Percentiles rank a stretch among this genome's conserved stretches.
These are phyloP conservation scores for Holothuria leucospilota DNA, from an alignment of 53 echinoderm and acorn worm genomes.

Conservation along the genomic window DNA sequence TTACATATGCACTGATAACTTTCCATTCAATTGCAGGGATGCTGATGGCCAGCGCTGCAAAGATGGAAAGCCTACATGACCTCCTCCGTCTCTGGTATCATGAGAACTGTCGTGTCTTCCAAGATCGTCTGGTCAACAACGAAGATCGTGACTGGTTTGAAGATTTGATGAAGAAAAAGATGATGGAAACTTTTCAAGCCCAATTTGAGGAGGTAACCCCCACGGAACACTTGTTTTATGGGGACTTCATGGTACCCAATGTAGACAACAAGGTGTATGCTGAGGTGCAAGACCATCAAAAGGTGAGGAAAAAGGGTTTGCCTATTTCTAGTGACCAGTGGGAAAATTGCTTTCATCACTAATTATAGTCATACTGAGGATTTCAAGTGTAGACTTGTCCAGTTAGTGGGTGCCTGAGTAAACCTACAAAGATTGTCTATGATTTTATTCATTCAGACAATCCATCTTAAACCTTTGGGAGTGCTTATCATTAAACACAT, in stretches of 20 bases:
- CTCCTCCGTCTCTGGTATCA: slow-evolving; percentile 96
- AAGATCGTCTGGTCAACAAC: slow-evolving; percentile 93
- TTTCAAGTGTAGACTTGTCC: no score
- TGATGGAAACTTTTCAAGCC: slow-evolving; percentile 70
- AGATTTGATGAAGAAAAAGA: slow-evolving; percentile 70
- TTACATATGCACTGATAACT: no score
- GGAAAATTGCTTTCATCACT: no score
- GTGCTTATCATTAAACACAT: no score
- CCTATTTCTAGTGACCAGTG: no score
- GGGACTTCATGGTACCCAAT: slow-evolving; percentile 96
- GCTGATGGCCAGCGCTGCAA: slow-evolving; percentile 83
- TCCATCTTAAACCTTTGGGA: no score
- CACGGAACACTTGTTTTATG: slow-evolving; percentile 72
- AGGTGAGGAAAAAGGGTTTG: slow-evolving; percentile 56
- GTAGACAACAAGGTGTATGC: slow-evolving; percentile 95
- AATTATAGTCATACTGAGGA: no score
- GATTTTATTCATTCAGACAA: no score
- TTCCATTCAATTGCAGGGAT: slow-evolving; percentile 64
- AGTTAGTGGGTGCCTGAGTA: no score
- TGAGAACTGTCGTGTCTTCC: slow-evolving; percentile 93
- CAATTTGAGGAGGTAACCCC: slow-evolving; percentile 79
- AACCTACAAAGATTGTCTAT: no score
- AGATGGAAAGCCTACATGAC: slow-evolving; percentile 65
- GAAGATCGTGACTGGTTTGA: slow-evolving; percentile 94
- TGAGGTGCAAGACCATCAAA: slow-evolving; percentile 73